Conservation (phyloP, 2,113 vertebrate species). For the Rhea americana region DNA sequence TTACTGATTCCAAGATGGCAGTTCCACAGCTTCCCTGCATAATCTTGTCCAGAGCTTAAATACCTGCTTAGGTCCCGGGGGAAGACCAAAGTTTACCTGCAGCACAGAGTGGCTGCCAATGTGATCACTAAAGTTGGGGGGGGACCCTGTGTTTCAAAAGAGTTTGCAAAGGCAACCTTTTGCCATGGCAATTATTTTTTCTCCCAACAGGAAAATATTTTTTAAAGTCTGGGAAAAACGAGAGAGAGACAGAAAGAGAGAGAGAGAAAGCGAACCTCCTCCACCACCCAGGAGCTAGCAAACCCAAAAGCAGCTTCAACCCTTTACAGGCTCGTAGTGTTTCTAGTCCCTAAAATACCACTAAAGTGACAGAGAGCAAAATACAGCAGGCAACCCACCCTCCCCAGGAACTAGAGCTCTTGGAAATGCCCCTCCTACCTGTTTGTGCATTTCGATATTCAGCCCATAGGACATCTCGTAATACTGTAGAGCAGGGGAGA, state of each 20-base stretch:
- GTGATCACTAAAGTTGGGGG: fast-evolving
- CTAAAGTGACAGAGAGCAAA: background rate
- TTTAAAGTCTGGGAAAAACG: background rate
- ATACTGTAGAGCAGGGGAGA: constrained; percentile 75
- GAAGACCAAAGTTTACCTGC: background rate
- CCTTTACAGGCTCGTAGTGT: background rate
- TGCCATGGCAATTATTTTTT: background rate
- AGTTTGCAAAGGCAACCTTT: background rate
- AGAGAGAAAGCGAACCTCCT: background rate
- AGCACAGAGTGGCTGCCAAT: background rate
- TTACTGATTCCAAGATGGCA: fast-evolving
- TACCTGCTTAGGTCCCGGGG: background rate
- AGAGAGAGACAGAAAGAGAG: background rate
- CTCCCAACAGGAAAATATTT: background rate
- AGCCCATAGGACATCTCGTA: constrained; percentile 98
- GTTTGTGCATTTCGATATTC: constrained; percentile 98
- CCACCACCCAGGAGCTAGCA: background rate
- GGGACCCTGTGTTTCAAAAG: background rate
- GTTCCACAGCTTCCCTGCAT: background rate
- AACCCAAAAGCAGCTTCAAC: background rate
- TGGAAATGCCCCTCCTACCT: constrained; percentile 76
- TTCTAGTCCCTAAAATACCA: background rate
- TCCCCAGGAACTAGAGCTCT: background rate
- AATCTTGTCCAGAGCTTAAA: background rate
- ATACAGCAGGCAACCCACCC: background rate